Evolutionary conservation across 2,113 vertebrate species (phyloP).

Genomic region (Conger conger): DNA sequence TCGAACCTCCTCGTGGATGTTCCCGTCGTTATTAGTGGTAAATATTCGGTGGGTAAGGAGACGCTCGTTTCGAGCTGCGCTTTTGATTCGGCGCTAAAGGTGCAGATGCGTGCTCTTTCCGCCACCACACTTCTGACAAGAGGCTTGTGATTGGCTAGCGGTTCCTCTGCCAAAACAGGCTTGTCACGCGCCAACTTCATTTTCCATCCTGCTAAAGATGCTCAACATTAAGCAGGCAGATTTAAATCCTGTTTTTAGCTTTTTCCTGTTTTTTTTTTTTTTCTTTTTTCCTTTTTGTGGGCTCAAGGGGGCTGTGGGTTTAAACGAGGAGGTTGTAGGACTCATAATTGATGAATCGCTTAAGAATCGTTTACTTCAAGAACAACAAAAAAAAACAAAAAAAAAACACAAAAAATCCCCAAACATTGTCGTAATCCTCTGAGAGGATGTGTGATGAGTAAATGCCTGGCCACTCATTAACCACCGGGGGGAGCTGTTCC

Average conservation of each 20-base stretch:
- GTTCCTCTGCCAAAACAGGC: conserved; percentile 26
- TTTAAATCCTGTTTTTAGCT: neutral
- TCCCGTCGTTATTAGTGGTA: neutral
- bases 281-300: conserved; percentile 26
- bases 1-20: conserved; percentile 2
- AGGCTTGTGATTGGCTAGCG: neutral
- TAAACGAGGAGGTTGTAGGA: conserved; percentile 33
- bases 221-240: conserved; percentile 19
- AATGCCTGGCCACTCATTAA: neutral
- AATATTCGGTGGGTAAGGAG: neutral
- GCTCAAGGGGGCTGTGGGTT: conserved; percentile 54
- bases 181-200: conserved; percentile 33
- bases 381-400: conserved; percentile 11
- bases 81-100: neutral
- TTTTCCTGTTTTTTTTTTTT: conserved; percentile 33
- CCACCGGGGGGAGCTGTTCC: conserved; percentile 25
- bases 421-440: conserved; percentile 34
- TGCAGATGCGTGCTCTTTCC: neutral
- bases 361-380: conserved; percentile 38
- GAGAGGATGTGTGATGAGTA: conserved; percentile 34
- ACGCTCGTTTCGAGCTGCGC: neutral
- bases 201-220: conserved; percentile 11
- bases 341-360: conserved; percentile 37
- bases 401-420: neutral
- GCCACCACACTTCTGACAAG: neutral